Base-by-base conservation (phyloP, 1,140 invertebrate species). In the Planococcus citri region DNA sequence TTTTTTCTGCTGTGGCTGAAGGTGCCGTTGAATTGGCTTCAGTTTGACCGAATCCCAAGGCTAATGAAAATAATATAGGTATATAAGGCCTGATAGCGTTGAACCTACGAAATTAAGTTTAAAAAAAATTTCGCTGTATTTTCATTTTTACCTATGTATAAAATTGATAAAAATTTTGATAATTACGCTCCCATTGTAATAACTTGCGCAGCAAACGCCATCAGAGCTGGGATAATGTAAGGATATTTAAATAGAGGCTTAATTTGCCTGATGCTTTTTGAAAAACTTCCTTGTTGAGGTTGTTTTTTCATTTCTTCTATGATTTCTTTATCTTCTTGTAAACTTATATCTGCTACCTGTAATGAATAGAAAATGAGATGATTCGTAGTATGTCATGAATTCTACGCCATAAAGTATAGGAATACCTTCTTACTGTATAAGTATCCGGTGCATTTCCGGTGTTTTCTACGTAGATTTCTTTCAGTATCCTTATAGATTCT, bases 181-280 rank as follows among this genome's bases (percentile, higher is more conserved):
- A 25, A 9, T 64, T 64, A 64, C 60, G 60, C 12, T 64, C 22
- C 60, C 60, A 64, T 64, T 3, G 60, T 64, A 6, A 64, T 64
- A 6, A 25, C 9, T 27, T 64, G 60, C 3, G 60, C 20, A 12
- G 25, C 25, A 25, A 64, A 64, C 9, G 60, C 10, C 60, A 64
- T 64, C 22, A 64, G 10, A 22, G 60, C 60, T 25, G 60, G 60
- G 10, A 64, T 64, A 10, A 64, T 4, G 20, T 64, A 64, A 24
- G 60, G 60, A 64, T 64, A 64, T 27, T 25, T 22, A 27, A 64
- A 64, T 64, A 64, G 24, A 25, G 60, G 60, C 20, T 4, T 24
- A 24, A 64, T 64, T 9, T 64, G 25, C 10, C 25, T 22, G 4
- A 64, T 20, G 10, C 9, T 25, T 64, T 64, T 64, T 4, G 20